Percentiles rank a stretch among this genome's conserved stretches.
These are phyloP conservation scores for Picathartes gymnocephalus DNA, from an alignment of 2,113 vertebrate genomes.

Conservation along the genomic window DNA sequence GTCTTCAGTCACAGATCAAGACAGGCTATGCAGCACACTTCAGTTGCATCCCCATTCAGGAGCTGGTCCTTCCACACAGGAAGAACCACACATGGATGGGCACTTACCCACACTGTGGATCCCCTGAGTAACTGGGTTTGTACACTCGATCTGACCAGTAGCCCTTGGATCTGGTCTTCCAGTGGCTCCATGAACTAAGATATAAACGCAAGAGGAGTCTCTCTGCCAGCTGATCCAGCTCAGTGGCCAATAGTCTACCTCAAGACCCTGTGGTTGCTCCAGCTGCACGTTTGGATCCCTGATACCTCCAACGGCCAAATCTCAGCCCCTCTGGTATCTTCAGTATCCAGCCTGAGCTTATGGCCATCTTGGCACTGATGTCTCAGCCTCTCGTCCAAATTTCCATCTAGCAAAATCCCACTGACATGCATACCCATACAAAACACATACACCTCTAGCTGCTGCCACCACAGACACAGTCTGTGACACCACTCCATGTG, in stretches of 20 bases:
- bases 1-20: not conserved
- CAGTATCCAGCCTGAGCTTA: not conserved
- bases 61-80: not conserved
- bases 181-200: not conserved
- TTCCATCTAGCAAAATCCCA: not conserved
- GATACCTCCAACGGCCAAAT: not conserved
- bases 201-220: not conserved
- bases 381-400: not conserved
- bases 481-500: fast-evolving
- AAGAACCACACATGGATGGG: no score
- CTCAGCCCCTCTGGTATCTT: not conserved
- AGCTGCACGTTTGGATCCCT: not conserved
- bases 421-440: no score
- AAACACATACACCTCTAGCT: not conserved
- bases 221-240: not conserved
- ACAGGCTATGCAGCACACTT: not conserved
- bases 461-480: not conserved
- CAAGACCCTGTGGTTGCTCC: not conserved
- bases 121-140: not conserved
- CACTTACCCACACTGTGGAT: not conserved
- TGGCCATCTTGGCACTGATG: not conserved
- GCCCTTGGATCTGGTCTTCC: not conserved
- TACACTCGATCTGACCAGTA: not conserved
- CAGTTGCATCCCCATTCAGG: not conserved
- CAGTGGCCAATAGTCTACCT: not conserved